Conservation (phyloP, 2,888 invertebrate species). For the Xestia rhomboidea region DNA sequence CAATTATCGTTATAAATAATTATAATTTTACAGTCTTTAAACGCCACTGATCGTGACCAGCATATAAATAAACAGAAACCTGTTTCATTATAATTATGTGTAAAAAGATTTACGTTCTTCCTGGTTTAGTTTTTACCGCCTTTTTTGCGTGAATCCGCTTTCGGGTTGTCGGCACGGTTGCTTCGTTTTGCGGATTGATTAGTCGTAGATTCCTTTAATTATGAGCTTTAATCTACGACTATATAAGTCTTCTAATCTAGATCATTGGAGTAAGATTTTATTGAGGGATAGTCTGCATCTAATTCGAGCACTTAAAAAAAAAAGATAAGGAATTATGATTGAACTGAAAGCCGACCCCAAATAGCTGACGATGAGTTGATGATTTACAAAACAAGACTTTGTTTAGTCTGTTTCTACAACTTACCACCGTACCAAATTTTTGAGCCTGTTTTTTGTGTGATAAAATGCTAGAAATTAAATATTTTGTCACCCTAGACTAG, state of each 20-base stretch:
- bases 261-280: not conserved
- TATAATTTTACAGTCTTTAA: slow-evolving; percentile 58
- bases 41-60: slow-evolving; percentile 46
- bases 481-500: not conserved
- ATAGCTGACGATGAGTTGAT: not conserved
- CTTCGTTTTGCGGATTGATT: slow-evolving; percentile 19
- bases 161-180: slow-evolving; percentile 29
- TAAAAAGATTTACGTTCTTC: slow-evolving; percentile 59
- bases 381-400: not conserved
- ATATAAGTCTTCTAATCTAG: not conserved
- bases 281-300: not conserved
- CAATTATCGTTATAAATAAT: slow-evolving; percentile 57
- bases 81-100: slow-evolving; percentile 39
- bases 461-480: too few relatives aligned
- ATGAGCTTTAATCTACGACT: not conserved
- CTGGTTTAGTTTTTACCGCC: slow-evolving; percentile 47
- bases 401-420: too few relatives aligned
- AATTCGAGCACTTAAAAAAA: not conserved
- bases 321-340: too few relatives aligned
- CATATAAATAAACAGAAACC: slow-evolving; percentile 52
- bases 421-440: too few relatives aligned
- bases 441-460: too few relatives aligned
- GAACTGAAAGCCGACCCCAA: not conserved
- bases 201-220: not conserved
- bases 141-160: slow-evolving; percentile 49